phyloP scores from a whole-genome alignment of 2,888 invertebrate species.

The Cheilosia grossa region DNA sequence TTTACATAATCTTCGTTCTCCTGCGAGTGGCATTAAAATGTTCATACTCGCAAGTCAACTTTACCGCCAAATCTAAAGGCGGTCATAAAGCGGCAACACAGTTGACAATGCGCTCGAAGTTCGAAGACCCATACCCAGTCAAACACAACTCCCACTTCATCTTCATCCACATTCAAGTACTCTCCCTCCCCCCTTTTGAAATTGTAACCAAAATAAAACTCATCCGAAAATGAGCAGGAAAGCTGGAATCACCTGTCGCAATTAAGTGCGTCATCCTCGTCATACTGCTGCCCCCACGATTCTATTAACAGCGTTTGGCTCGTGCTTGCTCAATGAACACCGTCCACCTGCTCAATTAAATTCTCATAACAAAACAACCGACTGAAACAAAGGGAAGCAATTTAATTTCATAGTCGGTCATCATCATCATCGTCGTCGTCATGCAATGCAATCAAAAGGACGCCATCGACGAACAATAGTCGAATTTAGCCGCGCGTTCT shows the following conservation, averaged over 20 bases:
- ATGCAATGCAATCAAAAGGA: slow-evolving; percentile 42
- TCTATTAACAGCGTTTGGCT: slow-evolving; percentile 50
- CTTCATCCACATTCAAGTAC: no score
- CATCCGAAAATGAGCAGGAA: no score
- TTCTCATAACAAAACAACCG: slow-evolving; percentile 52
- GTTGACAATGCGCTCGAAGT: no score
- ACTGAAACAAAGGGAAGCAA: slow-evolving; percentile 47
- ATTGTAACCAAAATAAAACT: no score
- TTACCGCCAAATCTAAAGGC: no score
- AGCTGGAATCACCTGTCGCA: slow-evolving; percentile 23
- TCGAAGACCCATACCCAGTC: no score
- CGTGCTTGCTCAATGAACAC: slow-evolving; percentile 53
- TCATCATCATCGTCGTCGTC: slow-evolving; percentile 6
- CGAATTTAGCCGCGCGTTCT: slow-evolving; percentile 29
- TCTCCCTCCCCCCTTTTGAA: no score
- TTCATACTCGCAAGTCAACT: no score
- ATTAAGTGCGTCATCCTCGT: neutral
- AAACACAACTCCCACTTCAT: no score
- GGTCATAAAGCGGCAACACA: no score
- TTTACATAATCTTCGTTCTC: no score
- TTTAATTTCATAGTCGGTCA: slow-evolving; percentile 45
- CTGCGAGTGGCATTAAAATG: no score
- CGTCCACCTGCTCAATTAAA: slow-evolving; percentile 70
- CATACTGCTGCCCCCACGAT: neutral
- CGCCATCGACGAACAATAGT: slow-evolving; percentile 34